Percentiles rank a stretch among this genome's conserved stretches.
Evolutionary conservation across 2,888 invertebrate genomes (phyloP).

Genomic region (Diarsia mendica): DNA sequence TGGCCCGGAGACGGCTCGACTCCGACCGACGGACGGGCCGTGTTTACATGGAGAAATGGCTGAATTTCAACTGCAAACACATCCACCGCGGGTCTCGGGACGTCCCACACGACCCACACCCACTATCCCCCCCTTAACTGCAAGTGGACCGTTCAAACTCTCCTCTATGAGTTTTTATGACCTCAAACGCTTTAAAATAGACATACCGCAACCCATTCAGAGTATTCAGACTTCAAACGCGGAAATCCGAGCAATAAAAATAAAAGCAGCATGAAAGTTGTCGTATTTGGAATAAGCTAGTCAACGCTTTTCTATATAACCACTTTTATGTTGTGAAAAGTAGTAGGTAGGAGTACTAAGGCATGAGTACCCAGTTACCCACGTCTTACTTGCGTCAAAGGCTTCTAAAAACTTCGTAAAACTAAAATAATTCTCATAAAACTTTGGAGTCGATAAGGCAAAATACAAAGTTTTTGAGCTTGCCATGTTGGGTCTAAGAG

Average conservation of each 20-base stretch:
- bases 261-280: constrained; percentile 61
- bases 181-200: constrained; percentile 65
- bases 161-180: constrained; percentile 64
- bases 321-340: background rate
- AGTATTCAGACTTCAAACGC: constrained; percentile 59
- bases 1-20: constrained; percentile 25
- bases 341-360: background rate
- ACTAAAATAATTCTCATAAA: background rate
- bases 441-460: constrained; percentile 1
- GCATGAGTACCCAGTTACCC: background rate
- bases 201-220: constrained; percentile 58
- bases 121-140: constrained; percentile 41
- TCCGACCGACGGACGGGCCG: constrained; percentile 43
- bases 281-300: constrained; percentile 53
- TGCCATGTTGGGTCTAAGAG: background rate
- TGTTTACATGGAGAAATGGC: constrained; percentile 71
- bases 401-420: constrained; percentile 7
- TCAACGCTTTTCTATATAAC: constrained; percentile 19
- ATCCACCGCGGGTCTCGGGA: constrained; percentile 37
- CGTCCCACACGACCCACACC: constrained; percentile 15
- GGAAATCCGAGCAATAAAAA: constrained; percentile 62
- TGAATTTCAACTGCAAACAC: constrained; percentile 73
- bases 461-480: background rate
- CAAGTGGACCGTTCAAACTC: constrained; percentile 61
- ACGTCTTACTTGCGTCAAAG: constrained; percentile 2